A percentile compares a stretch with the other conserved stretches of the same genome.
Evolutionary conservation across 2,797 vertebrate species (phyloP).

Genomic region (Gila robusta): DNA sequence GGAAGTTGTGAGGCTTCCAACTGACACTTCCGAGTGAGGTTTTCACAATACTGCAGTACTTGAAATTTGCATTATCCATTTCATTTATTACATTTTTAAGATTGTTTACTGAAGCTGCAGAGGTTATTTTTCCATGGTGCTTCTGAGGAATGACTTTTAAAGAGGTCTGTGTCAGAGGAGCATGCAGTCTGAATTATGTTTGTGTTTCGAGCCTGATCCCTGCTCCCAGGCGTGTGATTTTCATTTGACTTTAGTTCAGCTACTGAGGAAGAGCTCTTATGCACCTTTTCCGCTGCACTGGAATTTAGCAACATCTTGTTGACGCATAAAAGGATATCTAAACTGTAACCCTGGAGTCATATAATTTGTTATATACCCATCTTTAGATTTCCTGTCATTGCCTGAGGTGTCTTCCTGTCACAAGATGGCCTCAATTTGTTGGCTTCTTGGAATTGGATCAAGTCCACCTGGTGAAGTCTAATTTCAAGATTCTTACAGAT

Average conservation of each 20-base stretch:
- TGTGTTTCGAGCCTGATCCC: conserved; percentile 13
- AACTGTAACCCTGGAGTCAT: conserved; percentile 10
- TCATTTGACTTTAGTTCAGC: conserved; percentile 10
- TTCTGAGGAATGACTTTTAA: not conserved
- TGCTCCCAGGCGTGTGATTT: conserved; percentile 13
- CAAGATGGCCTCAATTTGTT: conserved; percentile 12
- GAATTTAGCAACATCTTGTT: conserved; percentile 6
- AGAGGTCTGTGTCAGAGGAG: conserved; percentile 6
- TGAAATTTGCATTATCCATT: not conserved
- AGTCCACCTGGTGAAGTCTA: conserved; percentile 15
- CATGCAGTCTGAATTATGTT: not conserved
- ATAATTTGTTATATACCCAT: not conserved
- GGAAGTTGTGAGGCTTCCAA: not conserved
- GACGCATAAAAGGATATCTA: not conserved
- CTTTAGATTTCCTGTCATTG: conserved; percentile 1
- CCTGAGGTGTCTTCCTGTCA: not conserved
- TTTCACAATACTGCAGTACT: not conserved
- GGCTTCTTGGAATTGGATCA: not conserved
- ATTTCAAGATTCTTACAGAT: conserved; percentile 39
- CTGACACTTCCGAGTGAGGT: too few relatives aligned
- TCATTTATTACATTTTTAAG: not conserved
- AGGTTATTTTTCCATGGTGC: not conserved
- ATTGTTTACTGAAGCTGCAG: conserved; percentile 16
- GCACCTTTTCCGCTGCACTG: not conserved
- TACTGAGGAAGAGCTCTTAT: not conserved